A percentile compares a stretch with the other conserved stretches of the same genome.
These are phyloP conservation scores for Gnathonemus echidnorhynchus DNA, from an alignment of 2,113 vertebrate species.

Conservation along the genomic window DNA sequence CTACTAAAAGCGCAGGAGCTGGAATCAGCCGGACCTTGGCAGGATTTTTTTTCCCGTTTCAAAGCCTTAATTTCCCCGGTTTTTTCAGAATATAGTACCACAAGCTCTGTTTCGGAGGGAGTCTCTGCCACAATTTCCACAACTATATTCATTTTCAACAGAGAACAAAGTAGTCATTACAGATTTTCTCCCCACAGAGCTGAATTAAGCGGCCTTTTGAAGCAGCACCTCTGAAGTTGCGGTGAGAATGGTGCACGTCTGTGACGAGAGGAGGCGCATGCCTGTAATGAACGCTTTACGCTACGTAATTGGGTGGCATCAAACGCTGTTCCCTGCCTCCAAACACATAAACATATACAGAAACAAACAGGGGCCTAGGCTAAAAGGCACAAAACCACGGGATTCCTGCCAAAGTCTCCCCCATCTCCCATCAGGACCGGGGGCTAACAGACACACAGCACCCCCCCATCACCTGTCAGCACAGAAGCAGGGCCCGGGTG, in stretches of 20 bases:
- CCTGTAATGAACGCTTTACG: neutral
- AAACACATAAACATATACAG: neutral
- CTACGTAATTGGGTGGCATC: neutral
- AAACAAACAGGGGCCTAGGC: neutral
- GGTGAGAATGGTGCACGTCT: neutral
- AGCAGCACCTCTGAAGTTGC: neutral
- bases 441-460: neutral
- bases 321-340: neutral
- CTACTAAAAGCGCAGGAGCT: neutral
- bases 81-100: neutral
- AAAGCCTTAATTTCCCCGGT: neutral
- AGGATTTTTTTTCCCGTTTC: neutral
- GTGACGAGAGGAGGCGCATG: neutral
- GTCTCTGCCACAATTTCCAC: neutral
- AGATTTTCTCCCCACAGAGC: neutral
- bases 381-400: neutral
- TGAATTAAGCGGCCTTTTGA: neutral
- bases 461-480: neutral
- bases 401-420: neutral
- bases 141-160: neutral
- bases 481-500: neutral
- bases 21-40: neutral
- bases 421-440: neutral
- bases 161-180: neutral
- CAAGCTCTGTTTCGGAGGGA: neutral